Evolutionary conservation across 2,113 vertebrate species (phyloP).

Genomic region (Apteryx owenii): DNA sequence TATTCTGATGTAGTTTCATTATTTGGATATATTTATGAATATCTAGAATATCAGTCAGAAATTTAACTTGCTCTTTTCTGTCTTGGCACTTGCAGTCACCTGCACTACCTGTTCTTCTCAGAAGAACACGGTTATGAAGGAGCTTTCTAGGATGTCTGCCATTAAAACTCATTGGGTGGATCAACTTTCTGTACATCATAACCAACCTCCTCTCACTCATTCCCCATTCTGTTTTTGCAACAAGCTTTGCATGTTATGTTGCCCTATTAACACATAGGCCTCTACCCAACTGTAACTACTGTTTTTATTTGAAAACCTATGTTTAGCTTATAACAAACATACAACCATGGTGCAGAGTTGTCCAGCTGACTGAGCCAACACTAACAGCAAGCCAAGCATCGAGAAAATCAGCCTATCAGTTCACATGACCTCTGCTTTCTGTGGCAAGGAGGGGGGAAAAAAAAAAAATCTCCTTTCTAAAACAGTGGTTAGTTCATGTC

Average conservation of each 20-base stretch:
- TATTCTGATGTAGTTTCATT: neutral
- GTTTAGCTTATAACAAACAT: neutral
- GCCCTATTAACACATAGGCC: neutral
- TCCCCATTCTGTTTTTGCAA: neutral
- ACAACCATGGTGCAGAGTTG: rapidly evolving
- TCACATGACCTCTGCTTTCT: neutral
- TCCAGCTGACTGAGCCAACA: neutral
- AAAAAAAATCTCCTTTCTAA: neutral
- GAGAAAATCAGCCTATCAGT: neutral
- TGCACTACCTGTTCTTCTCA: neutral
- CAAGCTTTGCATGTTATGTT: neutral
- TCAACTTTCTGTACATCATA: neutral
- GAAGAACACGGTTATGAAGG: neutral
- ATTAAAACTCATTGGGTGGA: neutral
- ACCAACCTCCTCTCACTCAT: neutral
- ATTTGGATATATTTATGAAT: neutral
- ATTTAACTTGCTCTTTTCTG: neutral
- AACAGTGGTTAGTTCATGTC: neutral
- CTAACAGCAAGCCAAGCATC: neutral
- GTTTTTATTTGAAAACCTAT: neutral
- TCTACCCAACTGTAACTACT: neutral
- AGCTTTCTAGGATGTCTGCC: neutral
- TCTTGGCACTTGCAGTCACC: neutral
- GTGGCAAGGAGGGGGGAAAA: neutral
- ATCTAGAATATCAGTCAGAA: neutral